Evolutionary conservation across 2,113 vertebrate species (phyloP).

Genomic region (Formicarius rufipectus): DNA sequence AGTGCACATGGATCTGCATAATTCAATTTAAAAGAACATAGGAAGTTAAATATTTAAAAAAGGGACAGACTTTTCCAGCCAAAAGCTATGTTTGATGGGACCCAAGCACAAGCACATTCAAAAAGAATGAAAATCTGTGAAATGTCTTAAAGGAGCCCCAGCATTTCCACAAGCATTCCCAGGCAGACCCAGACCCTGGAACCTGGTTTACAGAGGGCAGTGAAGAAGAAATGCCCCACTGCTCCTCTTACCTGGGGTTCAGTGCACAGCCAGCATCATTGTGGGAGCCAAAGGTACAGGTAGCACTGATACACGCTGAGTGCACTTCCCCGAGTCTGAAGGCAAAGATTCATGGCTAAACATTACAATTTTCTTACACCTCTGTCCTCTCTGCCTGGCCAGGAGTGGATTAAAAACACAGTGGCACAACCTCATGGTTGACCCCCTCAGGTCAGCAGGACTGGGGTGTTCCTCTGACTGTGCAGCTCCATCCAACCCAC

Average conservation of each 20-base stretch:
- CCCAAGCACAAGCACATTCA: fast-evolving
- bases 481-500: not conserved
- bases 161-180: no score
- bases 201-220: not conserved
- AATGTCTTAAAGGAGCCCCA: fast-evolving
- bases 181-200: fast-evolving
- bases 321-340: fast-evolving
- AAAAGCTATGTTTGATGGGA: not conserved
- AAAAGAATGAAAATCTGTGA: fast-evolving
- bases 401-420: not conserved
- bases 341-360: not conserved
- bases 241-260: fast-evolving
- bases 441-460: not conserved
- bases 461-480: fast-evolving
- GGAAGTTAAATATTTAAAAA: not conserved
- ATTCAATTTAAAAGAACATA: not conserved
- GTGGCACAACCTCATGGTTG: not conserved
- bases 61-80: not conserved
- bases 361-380: fast-evolving
- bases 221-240: fast-evolving
- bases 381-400: not conserved
- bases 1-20: not conserved
- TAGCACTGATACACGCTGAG: fast-evolving
- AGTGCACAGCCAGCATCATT: fast-evolving
- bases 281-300: fast-evolving